phyloP scores from a whole-genome alignment of 2,888 invertebrate species.

The Selenia dentaria region DNA sequence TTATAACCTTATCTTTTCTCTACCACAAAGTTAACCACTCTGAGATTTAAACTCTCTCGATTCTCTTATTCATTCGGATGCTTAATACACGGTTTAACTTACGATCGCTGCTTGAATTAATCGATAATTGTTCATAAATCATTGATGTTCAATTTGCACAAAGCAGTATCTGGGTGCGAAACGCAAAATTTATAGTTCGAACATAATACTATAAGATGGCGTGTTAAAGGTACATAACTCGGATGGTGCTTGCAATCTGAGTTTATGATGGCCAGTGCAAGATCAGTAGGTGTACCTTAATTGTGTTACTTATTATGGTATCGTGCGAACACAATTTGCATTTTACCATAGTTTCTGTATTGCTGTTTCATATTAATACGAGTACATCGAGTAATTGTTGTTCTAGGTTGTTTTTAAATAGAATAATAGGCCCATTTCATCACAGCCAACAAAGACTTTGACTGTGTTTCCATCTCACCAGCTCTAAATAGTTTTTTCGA shows the following conservation, averaged over 20 bases:
- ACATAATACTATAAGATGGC: conserved; percentile 71
- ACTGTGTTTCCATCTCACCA: too few species aligned
- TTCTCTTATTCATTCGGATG: conserved; percentile 57
- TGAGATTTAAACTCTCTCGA: conserved; percentile 63
- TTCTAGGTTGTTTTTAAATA: too few species aligned
- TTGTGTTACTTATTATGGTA: conserved; percentile 60
- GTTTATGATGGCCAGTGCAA: conserved; percentile 67
- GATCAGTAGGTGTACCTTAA: conserved; percentile 53
- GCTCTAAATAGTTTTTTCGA: too few species aligned
- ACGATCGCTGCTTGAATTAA: conserved; percentile 84
- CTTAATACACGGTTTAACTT: conserved; percentile 79
- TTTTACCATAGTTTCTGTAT: conserved; percentile 8
- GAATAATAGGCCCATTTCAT: too few species aligned
- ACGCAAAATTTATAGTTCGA: conserved; percentile 73
- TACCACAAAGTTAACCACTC: conserved; percentile 23
- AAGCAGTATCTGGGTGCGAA: conserved; percentile 81
- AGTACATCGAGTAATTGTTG: too few species aligned
- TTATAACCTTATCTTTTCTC: neutral
- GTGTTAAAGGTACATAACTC: conserved; percentile 76
- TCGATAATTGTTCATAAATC: conserved; percentile 84
- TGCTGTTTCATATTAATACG: conserved; percentile 31
- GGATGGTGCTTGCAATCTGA: conserved; percentile 57
- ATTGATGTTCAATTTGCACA: conserved; percentile 81
- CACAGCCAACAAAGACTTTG: too few species aligned
- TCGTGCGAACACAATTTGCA: conserved; percentile 27